These are phyloP conservation scores for Idaea biselata DNA, from an alignment of 2,888 invertebrate genomes.

Conservation along the genomic window DNA sequence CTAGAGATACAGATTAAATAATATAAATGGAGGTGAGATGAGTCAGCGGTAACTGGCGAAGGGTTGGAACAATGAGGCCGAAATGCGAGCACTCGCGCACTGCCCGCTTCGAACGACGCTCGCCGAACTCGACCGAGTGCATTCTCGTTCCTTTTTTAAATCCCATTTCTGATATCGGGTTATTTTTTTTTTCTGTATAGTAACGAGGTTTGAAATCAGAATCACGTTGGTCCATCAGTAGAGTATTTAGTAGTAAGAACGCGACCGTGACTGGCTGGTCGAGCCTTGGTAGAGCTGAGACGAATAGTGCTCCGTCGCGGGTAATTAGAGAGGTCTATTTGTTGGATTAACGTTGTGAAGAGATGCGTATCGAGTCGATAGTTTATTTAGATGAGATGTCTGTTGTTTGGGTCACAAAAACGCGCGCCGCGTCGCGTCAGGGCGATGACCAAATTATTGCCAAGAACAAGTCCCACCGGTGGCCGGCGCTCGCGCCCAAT, in stretches of 20 bases:
- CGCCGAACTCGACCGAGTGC: conserved; percentile 44
- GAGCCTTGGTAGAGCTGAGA: conserved; percentile 57
- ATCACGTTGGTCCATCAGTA: conserved; percentile 60
- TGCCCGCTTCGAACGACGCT: conserved; percentile 33
- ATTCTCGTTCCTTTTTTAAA: conserved; percentile 55
- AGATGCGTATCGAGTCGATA: conserved; percentile 38
- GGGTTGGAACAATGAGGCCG: conserved; percentile 52
- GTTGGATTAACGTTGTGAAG: conserved; percentile 48
- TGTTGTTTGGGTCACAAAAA: conserved; percentile 26
- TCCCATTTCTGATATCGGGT: conserved; percentile 30
- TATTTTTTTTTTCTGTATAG: conserved; percentile 50
- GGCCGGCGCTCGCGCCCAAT: conserved; percentile 41
- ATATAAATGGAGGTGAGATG: conserved; percentile 73
- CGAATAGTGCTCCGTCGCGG: conserved; percentile 52
- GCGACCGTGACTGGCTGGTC: conserved; percentile 18
- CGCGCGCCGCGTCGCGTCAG: conserved; percentile 33
- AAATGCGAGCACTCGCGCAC: conserved; percentile 31
- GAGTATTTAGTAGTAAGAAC: conserved; percentile 51
- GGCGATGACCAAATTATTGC: conserved; percentile 76
- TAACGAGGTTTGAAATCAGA: conserved; percentile 75
- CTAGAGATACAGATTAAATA: conserved; percentile 61
- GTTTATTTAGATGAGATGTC: conserved; percentile 32
- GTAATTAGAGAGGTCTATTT: conserved; percentile 62
- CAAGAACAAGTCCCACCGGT: conserved; percentile 63
- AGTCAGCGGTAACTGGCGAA: conserved; percentile 58